Evolutionary conservation across 64 coral and sea anemone genomes (phyloP).

Genomic region (Catalaphyllia jardinei): DNA sequence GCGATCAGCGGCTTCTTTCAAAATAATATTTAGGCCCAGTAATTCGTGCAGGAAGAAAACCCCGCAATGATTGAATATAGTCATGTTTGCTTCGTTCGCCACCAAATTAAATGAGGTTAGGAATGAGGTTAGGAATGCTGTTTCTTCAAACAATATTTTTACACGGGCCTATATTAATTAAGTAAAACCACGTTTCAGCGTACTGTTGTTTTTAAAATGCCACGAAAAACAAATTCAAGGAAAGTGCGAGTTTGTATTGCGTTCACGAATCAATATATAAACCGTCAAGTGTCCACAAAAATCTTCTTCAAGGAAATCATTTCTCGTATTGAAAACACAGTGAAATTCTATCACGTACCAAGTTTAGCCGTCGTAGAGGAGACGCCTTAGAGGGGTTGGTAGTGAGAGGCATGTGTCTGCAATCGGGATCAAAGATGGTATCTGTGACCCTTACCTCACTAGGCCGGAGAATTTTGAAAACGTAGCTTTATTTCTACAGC

Average conservation of each 20-base stretch:
- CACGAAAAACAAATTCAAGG: conserved; percentile 17
- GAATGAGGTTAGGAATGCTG: background rate
- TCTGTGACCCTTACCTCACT: too few species aligned
- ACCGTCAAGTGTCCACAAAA: too few species aligned
- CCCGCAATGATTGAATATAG: background rate
- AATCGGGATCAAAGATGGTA: too few species aligned
- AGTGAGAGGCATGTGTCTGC: too few species aligned
- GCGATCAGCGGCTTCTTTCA: background rate
- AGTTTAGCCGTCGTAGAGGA: too few species aligned
- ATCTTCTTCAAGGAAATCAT: background rate
- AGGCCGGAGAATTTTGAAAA: too few species aligned
- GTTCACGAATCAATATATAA: too few species aligned
- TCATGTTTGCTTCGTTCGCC: background rate
- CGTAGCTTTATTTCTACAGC: too few species aligned
- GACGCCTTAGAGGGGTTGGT: too few species aligned
- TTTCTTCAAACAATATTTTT: background rate
- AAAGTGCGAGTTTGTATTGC: too few species aligned
- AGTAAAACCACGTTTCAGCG: background rate
- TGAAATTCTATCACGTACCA: background rate
- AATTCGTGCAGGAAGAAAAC: background rate
- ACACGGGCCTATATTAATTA: background rate
- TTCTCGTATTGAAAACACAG: background rate
- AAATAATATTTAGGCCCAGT: background rate
- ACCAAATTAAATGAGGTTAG: background rate
- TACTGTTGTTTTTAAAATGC: background rate